A percentile compares a stretch with the other conserved stretches of the same genome.
Evolutionary conservation across 2,888 invertebrate species (phyloP).

Genomic region (Eumacrocentrus americanus): DNA sequence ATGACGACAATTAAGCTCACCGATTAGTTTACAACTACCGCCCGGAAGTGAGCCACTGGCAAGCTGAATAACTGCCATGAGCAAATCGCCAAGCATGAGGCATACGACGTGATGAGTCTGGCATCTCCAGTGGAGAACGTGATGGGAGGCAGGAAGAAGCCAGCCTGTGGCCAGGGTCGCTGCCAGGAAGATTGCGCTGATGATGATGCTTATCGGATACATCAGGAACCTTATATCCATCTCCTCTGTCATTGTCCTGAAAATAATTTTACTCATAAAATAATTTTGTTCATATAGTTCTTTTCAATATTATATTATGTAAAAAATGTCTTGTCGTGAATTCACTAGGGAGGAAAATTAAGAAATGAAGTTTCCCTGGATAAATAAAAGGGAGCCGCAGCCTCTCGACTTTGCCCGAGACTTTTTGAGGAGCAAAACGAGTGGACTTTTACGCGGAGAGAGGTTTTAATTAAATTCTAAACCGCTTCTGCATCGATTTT

Average conservation of each 20-base stretch:
- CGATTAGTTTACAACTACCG: slow-evolving; percentile 70
- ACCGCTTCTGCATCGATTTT: slow-evolving; percentile 27
- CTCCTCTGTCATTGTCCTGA: slow-evolving; percentile 39
- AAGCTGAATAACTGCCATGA: slow-evolving; percentile 79
- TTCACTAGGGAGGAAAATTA: background rate
- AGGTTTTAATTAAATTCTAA: slow-evolving; percentile 45
- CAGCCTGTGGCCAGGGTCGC: slow-evolving; percentile 82
- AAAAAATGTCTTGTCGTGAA: background rate
- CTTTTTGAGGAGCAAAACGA: background rate
- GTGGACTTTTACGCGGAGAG: background rate
- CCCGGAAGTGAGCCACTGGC: slow-evolving; percentile 69
- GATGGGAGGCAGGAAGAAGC: slow-evolving; percentile 81
- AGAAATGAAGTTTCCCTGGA: slow-evolving; percentile 1
- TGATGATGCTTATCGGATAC: slow-evolving; percentile 78
- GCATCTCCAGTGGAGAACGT: slow-evolving; percentile 87
- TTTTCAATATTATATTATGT: too few species aligned
- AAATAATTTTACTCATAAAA: too few species aligned
- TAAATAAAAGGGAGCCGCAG: background rate
- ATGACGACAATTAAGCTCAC: slow-evolving; percentile 64
- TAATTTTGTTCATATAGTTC: too few species aligned
- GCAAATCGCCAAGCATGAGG: slow-evolving; percentile 79
- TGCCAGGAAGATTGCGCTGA: slow-evolving; percentile 81
- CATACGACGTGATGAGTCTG: slow-evolving; percentile 87
- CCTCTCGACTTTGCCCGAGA: slow-evolving; percentile 1
- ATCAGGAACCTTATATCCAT: slow-evolving; percentile 71